Evolutionary conservation across 2,888 invertebrate species (phyloP), one percentile per base, ranked within the genome.

Genomic region (Acrobasis repandana): DNA sequence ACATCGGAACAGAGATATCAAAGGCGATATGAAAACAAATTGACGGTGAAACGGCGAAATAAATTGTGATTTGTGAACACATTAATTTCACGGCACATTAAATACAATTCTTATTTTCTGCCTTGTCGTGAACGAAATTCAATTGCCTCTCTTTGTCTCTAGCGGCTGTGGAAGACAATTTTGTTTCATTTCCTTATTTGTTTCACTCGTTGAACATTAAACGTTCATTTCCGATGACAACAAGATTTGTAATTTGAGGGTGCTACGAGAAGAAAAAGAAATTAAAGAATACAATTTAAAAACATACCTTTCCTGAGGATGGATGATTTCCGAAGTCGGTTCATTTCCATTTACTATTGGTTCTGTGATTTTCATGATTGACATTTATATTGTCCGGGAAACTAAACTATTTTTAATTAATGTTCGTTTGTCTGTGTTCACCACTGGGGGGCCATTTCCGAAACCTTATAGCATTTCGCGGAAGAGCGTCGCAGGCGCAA

Each of bases 301-400:
- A 16, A 51, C 63, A 63, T 70, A 79, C 83, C 78, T 80, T 70
- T 82, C 82, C 63, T 76, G 67, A 51, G 66, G 36, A 61, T 69
- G 28, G 6, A 28, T 28, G 28, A 28, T 28, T 28, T 28, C 28
- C 6, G 6, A 63, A 52, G 62, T 64, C 15, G 58, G 18, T 38
- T 76, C 80, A 70, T 72, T 75, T 52, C 65, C 73, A 65, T 69
- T 74, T 1, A 66, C 74, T 10, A 70, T 62, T 18, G 82, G 69
- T 66, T 87, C 87, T 49, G 83, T 88, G 52, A 90, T 89, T 77
- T 88, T 89, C 90, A 90, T 89, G 61, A 60, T 74, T 51, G 59
- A 52, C 56, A 61, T 28, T 43, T 43, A 43, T 52, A 33, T 20
- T 18, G 11, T 20, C 9, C 14, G 51, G 16, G 33, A 16, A 60